phyloP scores from a whole-genome alignment of 2,113 vertebrate genomes.

The Peromyscus maniculatus region DNA sequence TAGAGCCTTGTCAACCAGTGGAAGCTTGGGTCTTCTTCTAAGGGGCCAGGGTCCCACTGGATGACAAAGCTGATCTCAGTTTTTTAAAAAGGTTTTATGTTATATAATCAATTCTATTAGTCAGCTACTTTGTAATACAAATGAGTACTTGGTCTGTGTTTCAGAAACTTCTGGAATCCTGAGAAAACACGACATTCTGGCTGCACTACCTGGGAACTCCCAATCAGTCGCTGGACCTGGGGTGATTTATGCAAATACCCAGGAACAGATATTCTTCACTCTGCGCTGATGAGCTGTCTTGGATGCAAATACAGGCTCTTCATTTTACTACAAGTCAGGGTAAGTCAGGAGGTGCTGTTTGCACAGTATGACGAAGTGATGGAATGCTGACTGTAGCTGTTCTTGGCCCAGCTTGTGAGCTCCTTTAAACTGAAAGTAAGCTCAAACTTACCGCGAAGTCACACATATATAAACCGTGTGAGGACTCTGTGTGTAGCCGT shows the following conservation, averaged over 20 bases:
- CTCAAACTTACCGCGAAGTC: neutral
- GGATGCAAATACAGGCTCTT: neutral
- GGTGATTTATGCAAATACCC: neutral
- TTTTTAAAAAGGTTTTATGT: neutral
- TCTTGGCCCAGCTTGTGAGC: constrained; percentile 7
- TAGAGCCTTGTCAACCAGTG: neutral
- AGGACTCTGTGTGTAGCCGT: neutral
- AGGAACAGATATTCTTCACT: neutral
- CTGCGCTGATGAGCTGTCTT: neutral
- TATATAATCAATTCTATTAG: neutral
- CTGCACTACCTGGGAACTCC: neutral
- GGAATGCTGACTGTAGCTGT: neutral
- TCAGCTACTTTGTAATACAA: neutral
- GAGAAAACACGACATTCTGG: neutral
- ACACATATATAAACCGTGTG: neutral
- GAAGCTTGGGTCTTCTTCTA: neutral
- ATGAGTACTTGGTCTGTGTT: neutral
- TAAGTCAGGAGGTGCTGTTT: neutral
- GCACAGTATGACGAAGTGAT: neutral
- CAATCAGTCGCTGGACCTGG: neutral
- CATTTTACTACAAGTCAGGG: neutral
- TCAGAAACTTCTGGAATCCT: neutral
- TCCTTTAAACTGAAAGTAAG: constrained; percentile 21
- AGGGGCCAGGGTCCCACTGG: rapidly evolving
- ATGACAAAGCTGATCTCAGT: neutral